Percentiles rank a stretch among this genome's conserved stretches.
phyloP scores from a whole-genome alignment of 2,888 invertebrate species.

The Adelognathus sp. region DNA sequence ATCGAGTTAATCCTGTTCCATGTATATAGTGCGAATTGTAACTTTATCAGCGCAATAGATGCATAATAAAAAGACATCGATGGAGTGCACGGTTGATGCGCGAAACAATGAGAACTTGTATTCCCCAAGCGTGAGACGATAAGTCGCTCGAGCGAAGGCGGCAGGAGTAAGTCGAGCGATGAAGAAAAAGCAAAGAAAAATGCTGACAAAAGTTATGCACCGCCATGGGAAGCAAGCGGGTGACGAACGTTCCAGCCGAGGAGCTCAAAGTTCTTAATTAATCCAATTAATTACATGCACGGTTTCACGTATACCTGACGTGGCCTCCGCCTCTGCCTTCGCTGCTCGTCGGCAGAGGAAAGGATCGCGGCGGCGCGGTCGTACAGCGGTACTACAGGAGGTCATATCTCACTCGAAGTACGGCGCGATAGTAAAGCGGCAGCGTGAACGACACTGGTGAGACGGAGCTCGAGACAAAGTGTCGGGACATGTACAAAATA shows the following conservation, averaged over 20 bases:
- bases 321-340: conserved; percentile 14
- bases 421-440: not conserved
- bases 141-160: conserved; percentile 4
- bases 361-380: conserved; percentile 2
- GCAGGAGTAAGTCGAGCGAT: conserved; percentile 5
- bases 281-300: conserved; percentile 72
- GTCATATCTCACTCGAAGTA: not conserved
- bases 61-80: not conserved
- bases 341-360: conserved; percentile 25
- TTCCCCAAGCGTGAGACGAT: not conserved
- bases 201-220: conserved; percentile 8
- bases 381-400: not conserved
- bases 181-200: conserved; percentile 6
- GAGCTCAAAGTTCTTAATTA: conserved; percentile 71
- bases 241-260: conserved; percentile 55
- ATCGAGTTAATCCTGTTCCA: no score
- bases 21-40: no score
- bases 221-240: conserved; percentile 9
- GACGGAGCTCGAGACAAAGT: conserved; percentile 13
- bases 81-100: not conserved
- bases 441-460: not conserved
- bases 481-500: conserved; percentile 25
- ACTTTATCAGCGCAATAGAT: no score
- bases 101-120: not conserved
- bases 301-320: conserved; percentile 60